These are phyloP conservation scores for Drymodes brunneopygia DNA, from an alignment of 2,113 vertebrate genomes.

Conservation along the genomic window DNA sequence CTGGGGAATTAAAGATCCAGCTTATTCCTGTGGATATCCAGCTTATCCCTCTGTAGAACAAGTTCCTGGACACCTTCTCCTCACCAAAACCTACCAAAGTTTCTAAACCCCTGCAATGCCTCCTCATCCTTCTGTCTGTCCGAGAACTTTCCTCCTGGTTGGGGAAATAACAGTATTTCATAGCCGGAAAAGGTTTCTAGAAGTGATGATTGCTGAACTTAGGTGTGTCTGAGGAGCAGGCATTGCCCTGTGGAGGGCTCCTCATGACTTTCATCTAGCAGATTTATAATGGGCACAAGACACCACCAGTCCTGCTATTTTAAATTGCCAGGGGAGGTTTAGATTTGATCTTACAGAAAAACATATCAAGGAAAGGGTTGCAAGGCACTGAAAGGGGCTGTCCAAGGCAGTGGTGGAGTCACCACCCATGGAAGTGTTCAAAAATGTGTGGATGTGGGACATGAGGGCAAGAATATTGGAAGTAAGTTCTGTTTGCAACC, in stretches of 20 bases:
- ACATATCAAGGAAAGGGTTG: neutral
- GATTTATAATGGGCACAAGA: neutral
- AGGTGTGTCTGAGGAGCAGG: neutral
- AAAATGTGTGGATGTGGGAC: neutral
- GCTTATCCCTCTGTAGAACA: neutral
- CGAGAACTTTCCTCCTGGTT: no score
- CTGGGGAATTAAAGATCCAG: neutral
- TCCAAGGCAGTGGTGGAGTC: neutral
- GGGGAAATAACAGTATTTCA: neutral
- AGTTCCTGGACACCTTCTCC: neutral
- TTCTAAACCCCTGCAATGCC: neutral
- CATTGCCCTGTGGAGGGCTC: neutral
- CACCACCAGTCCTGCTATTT: neutral
- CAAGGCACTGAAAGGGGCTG: neutral
- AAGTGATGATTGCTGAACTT: neutral
- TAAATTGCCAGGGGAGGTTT: neutral
- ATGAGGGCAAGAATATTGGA: neutral
- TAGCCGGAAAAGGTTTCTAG: neutral
- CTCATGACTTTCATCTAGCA: fast-evolving
- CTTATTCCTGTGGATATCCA: neutral
- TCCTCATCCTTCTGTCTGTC: neutral
- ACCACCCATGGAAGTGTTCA: neutral
- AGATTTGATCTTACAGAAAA: no score
- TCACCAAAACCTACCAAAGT: neutral
- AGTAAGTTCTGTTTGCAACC: neutral